Conservation (phyloP, 2,113 vertebrate genomes). For the Echinops telfairi region DNA sequence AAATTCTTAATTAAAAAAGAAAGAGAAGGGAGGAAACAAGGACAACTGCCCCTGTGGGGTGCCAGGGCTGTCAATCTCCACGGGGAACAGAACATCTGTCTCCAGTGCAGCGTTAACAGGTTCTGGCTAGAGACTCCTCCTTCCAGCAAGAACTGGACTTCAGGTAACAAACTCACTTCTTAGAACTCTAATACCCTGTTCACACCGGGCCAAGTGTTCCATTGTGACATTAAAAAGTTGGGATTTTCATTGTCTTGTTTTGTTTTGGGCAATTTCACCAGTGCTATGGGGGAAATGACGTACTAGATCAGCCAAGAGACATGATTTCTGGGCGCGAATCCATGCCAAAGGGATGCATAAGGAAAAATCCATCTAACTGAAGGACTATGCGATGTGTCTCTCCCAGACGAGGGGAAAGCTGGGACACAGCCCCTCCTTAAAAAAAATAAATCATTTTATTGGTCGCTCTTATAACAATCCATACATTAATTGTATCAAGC, state of each 20-base stretch:
- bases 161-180: neutral
- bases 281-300: neutral
- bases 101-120: too few relatives aligned
- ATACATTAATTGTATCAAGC: too few relatives aligned
- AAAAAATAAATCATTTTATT: too few relatives aligned
- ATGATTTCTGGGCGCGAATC: neutral
- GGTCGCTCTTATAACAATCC: too few relatives aligned
- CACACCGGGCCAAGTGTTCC: neutral
- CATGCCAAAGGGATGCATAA: neutral
- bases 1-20: too few relatives aligned
- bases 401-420: slow-evolving; percentile 85
- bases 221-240: neutral
- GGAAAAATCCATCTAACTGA: neutral
- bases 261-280: neutral
- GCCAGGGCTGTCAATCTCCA: too few relatives aligned
- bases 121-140: neutral
- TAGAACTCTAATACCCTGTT: neutral
- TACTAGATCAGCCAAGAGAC: neutral
- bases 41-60: too few relatives aligned
- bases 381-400: neutral
- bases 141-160: neutral
- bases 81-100: too few relatives aligned
- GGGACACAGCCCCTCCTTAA: too few relatives aligned
- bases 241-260: too few relatives aligned
- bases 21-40: too few relatives aligned